Evolutionary conservation across 2,113 vertebrate genomes (phyloP).

Genomic region (Dendropsophus ebraccatus): DNA sequence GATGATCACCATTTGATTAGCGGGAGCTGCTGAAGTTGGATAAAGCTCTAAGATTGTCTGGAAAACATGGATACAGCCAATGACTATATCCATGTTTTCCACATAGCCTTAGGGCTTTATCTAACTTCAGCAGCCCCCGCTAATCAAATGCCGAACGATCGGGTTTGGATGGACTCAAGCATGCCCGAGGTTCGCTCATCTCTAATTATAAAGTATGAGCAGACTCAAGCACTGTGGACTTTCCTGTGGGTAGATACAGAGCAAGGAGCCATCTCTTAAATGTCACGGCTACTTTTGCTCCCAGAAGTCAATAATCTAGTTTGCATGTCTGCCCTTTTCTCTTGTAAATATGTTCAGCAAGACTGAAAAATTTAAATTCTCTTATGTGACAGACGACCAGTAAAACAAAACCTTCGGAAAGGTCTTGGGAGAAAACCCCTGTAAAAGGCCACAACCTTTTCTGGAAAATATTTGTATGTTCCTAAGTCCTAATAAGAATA

Average conservation of each 20-base stretch:
- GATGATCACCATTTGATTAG: too few species aligned
- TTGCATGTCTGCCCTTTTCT: constrained; percentile 50
- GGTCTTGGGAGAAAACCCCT: constrained; percentile 32
- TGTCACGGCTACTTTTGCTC: constrained; percentile 35
- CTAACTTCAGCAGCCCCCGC: too few species aligned
- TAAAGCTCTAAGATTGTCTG: too few species aligned
- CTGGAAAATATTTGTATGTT: constrained; percentile 31
- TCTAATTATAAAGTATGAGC: too few species aligned
- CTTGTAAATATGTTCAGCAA: constrained; percentile 51
- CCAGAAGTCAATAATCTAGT: constrained; percentile 49
- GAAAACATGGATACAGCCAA: too few species aligned
- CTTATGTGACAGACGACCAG: constrained; percentile 27
- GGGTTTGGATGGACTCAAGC: too few species aligned
- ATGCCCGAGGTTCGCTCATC: too few species aligned
- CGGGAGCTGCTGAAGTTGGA: too few species aligned
- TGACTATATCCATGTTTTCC: too few species aligned
- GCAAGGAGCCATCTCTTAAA: not conserved
- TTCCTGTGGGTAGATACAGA: not conserved
- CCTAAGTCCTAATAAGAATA: not conserved
- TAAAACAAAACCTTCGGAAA: constrained; percentile 32
- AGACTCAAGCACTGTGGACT: not conserved
- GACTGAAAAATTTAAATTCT: constrained; percentile 42
- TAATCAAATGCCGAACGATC: too few species aligned
- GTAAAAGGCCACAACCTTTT: constrained; percentile 45
- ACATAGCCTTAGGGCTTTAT: too few species aligned